A percentile compares a stretch with the other conserved stretches of the same genome.
These are phyloP conservation scores for Ovis aries DNA, from an alignment of 2,113 vertebrate genomes.

Conservation along the genomic window DNA sequence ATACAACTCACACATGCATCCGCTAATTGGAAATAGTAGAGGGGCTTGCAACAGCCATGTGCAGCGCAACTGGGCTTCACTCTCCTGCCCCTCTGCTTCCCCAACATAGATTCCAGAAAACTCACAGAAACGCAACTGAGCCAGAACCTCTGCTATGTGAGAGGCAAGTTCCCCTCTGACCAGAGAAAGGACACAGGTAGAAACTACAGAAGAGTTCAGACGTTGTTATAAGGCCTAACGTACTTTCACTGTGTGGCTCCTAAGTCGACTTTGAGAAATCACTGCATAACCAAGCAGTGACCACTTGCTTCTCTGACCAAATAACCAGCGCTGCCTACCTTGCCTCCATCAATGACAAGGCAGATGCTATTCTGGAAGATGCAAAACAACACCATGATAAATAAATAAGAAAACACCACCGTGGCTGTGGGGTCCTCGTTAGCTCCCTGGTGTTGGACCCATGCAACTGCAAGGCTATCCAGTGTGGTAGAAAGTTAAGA, in stretches of 20 bases:
- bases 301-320: background rate
- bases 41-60: background rate
- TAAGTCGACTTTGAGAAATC: background rate
- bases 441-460: background rate
- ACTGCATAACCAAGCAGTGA: background rate
- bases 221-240: background rate
- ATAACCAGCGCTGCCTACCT: background rate
- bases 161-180: background rate
- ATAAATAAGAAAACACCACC: background rate
- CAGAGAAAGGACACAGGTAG: background rate
- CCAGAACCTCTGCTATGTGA: background rate
- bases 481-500: background rate
- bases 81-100: background rate
- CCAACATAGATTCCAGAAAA: background rate
- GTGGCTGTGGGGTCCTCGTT: background rate
- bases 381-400: background rate
- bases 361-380: background rate
- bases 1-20: conserved; percentile 15
- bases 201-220: background rate
- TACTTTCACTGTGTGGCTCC: background rate
- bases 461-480: background rate
- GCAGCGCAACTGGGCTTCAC: background rate
- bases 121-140: background rate
- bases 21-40: background rate
- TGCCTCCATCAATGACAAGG: background rate